phyloP scores from a whole-genome alignment of 2,113 vertebrate species.

The Chlorocebus sabaeus region DNA sequence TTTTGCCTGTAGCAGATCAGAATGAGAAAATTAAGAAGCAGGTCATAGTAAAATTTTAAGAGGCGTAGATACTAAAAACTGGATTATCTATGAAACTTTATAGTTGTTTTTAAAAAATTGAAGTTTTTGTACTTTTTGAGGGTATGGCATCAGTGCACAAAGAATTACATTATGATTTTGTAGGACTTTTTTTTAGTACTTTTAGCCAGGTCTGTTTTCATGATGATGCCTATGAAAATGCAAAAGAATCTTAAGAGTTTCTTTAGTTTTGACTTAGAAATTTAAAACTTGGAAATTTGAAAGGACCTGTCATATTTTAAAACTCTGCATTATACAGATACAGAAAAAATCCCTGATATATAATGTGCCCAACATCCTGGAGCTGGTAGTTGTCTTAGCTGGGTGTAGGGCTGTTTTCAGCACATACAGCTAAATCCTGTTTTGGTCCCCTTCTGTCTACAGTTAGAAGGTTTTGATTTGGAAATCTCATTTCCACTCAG shows the following conservation, averaged over 20 bases:
- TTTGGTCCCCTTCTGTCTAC: neutral
- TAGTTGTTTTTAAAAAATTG: neutral
- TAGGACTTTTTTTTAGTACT: neutral
- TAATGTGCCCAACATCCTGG: neutral
- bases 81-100: neutral
- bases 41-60: neutral
- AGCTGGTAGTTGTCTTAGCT: neutral
- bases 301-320: neutral
- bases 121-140: neutral
- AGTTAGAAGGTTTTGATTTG: neutral
- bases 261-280: neutral
- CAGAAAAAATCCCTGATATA: neutral
- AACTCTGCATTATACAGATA: neutral
- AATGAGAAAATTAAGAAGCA: slow-evolving; percentile 26
- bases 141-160: neutral
- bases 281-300: neutral
- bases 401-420: neutral
- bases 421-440: neutral
- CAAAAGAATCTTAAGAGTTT: neutral
- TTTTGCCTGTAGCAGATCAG: neutral
- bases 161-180: neutral
- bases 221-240: neutral
- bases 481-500: neutral
- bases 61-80: neutral
- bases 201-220: neutral